Base-by-base conservation (phyloP, 2,888 invertebrate genomes). In the Prionchulus punctatus region DNA sequence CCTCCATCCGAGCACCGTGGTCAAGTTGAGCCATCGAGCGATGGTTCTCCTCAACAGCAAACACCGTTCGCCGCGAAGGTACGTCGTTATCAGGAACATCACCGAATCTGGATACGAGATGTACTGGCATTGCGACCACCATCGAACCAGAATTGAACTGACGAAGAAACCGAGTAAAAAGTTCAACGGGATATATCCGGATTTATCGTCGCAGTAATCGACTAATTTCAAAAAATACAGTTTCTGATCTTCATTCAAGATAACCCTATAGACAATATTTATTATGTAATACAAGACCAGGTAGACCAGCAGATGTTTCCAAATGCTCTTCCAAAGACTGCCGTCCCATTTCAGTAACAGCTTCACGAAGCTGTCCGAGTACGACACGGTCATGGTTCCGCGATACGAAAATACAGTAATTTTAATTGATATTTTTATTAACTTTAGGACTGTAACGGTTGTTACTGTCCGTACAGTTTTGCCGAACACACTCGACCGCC, bases 91-190 rank as follows among this genome's bases (percentile, higher is more conserved):
- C 3, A 49, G 30, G 18, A 64, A 62, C 26, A 66, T 61, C 1
- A 65, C 58, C 55, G 62, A 60, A 57, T 66, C 66, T 2, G 66
- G 66, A 64, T 64, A 66, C 43, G 63, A 63, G 57, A 66, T 65
- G 43, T 63, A 55, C 48, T 65, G 63, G 59, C 64, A 66, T 47
- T 65, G 65, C 28, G 63, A 64, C 66, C 66, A 66, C 66, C 66
- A 66, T 47, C 65, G 61, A 47, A 30, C 56, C 26, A 56, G 21
- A 28, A 56, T 51, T 7, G 43, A 23, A 30, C n/a, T 31, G n/a
- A 55, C 55, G 48, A 28, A 55, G 25, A 55, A 55, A 30, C 55
- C 55, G 2, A 49, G 23, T 45, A 55, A 21, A 49, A 54, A 54
- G 12, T 25, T 54, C 15, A 54, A 28, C 23, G 54, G 54, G 3